phyloP scores from a whole-genome alignment of 2,888 invertebrate species.

The Lasiommata megera region DNA sequence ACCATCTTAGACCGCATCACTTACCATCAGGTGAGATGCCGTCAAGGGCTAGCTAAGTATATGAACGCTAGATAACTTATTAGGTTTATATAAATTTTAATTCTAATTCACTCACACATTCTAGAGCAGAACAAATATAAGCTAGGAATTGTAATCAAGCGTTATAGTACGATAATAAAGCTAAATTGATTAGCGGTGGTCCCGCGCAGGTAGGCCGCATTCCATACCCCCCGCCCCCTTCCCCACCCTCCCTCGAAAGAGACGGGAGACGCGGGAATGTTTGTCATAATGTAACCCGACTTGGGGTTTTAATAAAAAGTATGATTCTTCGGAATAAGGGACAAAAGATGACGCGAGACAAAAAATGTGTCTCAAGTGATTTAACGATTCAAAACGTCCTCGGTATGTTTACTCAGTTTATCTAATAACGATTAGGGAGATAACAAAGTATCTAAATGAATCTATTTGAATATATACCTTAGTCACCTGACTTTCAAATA shows the following conservation, averaged over 20 bases:
- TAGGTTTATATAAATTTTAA: too few relatives aligned
- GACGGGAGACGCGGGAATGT: conserved; percentile 47
- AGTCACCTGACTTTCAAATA: too few relatives aligned
- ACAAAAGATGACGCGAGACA: conserved; percentile 29
- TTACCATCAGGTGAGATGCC: too few relatives aligned
- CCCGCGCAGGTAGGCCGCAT: conserved; percentile 78
- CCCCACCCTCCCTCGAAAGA: conserved; percentile 33
- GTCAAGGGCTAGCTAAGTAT: too few relatives aligned
- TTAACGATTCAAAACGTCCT: conserved; percentile 20
- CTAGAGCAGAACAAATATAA: conserved; percentile 13
- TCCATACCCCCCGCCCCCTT: conserved; percentile 50
- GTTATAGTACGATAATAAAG: conserved; percentile 77
- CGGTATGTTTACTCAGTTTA: conserved; percentile 7
- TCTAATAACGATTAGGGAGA: conserved; percentile 4
- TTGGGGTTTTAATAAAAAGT: conserved; percentile 54
- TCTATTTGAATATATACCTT: not conserved
- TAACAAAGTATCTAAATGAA: not conserved
- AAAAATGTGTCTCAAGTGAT: conserved; percentile 27
- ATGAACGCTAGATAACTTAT: too few relatives aligned
- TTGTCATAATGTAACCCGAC: conserved; percentile 62
- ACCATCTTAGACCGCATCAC: too few relatives aligned
- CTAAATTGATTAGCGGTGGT: conserved; percentile 79
- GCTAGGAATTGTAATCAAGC: conserved; percentile 67
- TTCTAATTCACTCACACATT: conserved; percentile 2
- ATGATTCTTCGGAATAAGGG: conserved; percentile 35